Percentiles rank a stretch among this genome's conserved stretches.
phyloP scores from a whole-genome alignment of 2,113 vertebrate genomes.

The Rhinolophus ferrumequinum region DNA sequence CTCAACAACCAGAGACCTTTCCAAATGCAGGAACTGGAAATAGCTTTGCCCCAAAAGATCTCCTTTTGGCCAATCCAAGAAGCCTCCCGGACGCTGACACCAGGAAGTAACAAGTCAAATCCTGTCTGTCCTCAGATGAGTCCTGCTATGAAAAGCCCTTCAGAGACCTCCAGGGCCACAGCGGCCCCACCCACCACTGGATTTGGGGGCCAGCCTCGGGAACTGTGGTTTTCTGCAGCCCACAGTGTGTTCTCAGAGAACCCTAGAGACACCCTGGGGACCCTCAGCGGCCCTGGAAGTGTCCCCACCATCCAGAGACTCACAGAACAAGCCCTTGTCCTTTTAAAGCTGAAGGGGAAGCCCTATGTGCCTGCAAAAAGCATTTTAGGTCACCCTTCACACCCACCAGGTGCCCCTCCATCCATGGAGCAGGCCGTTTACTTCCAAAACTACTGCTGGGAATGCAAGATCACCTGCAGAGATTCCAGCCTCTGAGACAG shows the following conservation, averaged over 20 bases:
- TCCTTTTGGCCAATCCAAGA: neutral
- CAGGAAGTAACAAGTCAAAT: neutral
- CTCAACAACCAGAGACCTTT: neutral
- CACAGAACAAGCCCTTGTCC: neutral
- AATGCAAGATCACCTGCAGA: neutral
- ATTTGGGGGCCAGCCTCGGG: neutral
- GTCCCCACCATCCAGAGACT: neutral
- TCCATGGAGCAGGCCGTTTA: neutral
- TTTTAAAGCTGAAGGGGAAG: neutral
- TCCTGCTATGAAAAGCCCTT: neutral
- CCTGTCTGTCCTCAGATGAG: neutral
- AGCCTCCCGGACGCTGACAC: neutral
- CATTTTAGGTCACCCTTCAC: neutral
- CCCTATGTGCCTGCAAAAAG: neutral
- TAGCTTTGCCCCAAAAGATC: neutral
- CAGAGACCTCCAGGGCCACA: neutral
- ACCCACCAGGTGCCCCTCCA: fast-evolving
- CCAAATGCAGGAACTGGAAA: neutral
- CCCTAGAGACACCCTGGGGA: neutral
- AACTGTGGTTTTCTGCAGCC: neutral
- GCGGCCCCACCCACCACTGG: fast-evolving
- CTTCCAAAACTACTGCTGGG: neutral
- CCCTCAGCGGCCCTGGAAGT: neutral
- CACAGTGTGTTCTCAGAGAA: neutral
- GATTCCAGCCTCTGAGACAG: neutral